These are phyloP conservation scores for Coregonus suidteri DNA, from an alignment of 2,797 vertebrate species.

Conservation along the genomic window DNA sequence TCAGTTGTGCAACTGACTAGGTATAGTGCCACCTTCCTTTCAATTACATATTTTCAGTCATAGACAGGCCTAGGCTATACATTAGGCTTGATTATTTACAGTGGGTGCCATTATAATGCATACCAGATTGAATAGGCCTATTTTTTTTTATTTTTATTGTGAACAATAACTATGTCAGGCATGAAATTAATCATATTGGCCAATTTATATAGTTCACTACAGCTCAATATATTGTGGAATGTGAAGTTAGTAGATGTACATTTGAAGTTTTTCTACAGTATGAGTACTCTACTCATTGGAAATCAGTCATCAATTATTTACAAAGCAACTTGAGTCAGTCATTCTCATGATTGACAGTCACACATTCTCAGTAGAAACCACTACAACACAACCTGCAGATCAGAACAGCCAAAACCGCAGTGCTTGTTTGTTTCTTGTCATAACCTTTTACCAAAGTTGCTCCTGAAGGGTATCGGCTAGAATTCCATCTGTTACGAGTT, in stretches of 20 bases:
- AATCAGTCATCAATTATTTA: background rate
- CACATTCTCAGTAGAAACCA: background rate
- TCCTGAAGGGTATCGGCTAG: slow-evolving; percentile 13
- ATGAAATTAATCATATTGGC: background rate
- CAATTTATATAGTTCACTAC: background rate
- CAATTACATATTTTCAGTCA: background rate
- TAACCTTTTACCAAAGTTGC: background rate
- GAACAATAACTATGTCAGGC: background rate
- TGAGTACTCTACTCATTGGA: background rate
- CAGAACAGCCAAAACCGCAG: background rate
- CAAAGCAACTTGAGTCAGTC: background rate
- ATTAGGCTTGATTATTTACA: background rate
- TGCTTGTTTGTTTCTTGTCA: slow-evolving; percentile 2
- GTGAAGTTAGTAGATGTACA: background rate
- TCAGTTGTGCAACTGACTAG: no score
- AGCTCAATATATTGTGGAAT: background rate
- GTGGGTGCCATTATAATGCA: background rate
- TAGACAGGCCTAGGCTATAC: background rate
- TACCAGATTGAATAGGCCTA: background rate
- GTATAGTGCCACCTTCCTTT: background rate
- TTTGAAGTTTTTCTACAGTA: background rate
- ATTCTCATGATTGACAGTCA: background rate
- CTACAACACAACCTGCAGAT: no score
- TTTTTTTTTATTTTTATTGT: background rate
- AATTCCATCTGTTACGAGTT: slow-evolving; percentile 10